These are phyloP conservation scores for Byasa hedistus DNA, from an alignment of 2,888 invertebrate genomes.

Conservation along the genomic window DNA sequence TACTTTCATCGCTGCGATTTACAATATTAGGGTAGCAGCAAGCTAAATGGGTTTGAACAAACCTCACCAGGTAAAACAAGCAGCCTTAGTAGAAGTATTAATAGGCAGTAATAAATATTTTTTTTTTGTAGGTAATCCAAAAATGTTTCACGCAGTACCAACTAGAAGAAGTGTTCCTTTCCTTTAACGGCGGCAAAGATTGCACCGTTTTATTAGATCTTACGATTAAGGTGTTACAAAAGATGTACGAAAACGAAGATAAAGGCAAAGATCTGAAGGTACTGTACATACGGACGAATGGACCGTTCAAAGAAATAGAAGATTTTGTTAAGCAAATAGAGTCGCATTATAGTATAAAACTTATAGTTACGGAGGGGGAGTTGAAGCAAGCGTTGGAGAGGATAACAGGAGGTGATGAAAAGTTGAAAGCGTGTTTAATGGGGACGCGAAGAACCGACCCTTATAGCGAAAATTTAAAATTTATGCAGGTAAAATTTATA, in stretches of 20 bases:
- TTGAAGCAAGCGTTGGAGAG: slow-evolving; percentile 85
- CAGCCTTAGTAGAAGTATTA: too few species aligned
- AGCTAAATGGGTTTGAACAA: too few species aligned
- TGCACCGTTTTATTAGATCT: slow-evolving; percentile 91
- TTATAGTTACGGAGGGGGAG: slow-evolving; percentile 83
- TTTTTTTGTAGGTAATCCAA: slow-evolving; percentile 75
- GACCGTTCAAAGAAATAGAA: slow-evolving; percentile 93
- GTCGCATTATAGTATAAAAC: slow-evolving; percentile 85
- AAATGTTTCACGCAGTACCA: slow-evolving; percentile 82
- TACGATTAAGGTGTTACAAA: slow-evolving; percentile 53
- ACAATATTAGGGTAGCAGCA: too few species aligned
- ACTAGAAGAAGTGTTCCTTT: slow-evolving; percentile 89
- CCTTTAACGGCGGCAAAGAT: slow-evolving; percentile 99
- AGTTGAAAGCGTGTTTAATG: slow-evolving; percentile 92
- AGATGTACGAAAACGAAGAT: slow-evolving; percentile 51
- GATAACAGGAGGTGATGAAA: slow-evolving; percentile 78
- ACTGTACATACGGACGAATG: slow-evolving; percentile 88
- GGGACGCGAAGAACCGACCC: slow-evolving; percentile 95
- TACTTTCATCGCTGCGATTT: too few species aligned
- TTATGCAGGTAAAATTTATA: slow-evolving; percentile 82
- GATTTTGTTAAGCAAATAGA: slow-evolving; percentile 87
- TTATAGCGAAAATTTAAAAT: slow-evolving; percentile 82
- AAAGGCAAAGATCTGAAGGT: slow-evolving; percentile 80
- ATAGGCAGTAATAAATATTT: too few species aligned
- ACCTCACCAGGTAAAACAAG: too few species aligned